A percentile compares a stretch with the other conserved stretches of the same genome.
Evolutionary conservation across 2,113 vertebrate genomes (phyloP).

Genomic region (Axis porcinus): DNA sequence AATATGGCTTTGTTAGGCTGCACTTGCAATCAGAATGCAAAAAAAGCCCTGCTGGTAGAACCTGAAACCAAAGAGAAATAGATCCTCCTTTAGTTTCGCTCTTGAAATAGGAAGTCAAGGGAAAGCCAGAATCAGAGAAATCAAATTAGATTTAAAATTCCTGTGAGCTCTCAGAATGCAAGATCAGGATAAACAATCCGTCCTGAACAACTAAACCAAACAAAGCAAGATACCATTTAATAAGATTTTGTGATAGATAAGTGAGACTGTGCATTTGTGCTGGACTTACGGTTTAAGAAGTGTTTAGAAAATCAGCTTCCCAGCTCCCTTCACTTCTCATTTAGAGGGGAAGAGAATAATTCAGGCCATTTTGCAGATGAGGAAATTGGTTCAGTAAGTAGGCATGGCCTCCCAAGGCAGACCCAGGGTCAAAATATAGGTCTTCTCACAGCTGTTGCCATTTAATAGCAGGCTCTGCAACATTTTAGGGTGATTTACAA

Average conservation of each 20-base stretch:
- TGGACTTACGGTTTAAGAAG: neutral
- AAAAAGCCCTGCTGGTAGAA: neutral
- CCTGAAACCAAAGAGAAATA: constrained; percentile 58
- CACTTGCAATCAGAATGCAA: constrained; percentile 53
- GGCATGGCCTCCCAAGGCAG: neutral
- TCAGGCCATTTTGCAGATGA: neutral
- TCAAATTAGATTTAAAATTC: constrained; percentile 65
- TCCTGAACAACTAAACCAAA: neutral
- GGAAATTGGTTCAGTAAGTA: neutral
- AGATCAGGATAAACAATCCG: constrained; percentile 40
- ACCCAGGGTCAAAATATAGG: neutral
- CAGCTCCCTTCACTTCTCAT: neutral
- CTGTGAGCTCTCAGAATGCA: constrained; percentile 15
- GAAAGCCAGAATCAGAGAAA: constrained; percentile 58
- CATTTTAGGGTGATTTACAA: neutral
- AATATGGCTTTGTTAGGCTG: constrained; percentile 65
- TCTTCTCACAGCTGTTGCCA: neutral
- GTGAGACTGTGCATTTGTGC: neutral
- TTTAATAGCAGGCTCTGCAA: neutral
- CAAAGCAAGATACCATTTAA: neutral
- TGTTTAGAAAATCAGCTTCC: neutral
- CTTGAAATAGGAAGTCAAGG: constrained; percentile 58
- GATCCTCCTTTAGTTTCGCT: constrained; percentile 50
- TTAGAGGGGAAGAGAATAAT: no score
- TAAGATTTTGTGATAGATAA: neutral